These are phyloP conservation scores for Merluccius polli DNA, from an alignment of 2,797 vertebrate genomes.

Conservation along the genomic window DNA sequence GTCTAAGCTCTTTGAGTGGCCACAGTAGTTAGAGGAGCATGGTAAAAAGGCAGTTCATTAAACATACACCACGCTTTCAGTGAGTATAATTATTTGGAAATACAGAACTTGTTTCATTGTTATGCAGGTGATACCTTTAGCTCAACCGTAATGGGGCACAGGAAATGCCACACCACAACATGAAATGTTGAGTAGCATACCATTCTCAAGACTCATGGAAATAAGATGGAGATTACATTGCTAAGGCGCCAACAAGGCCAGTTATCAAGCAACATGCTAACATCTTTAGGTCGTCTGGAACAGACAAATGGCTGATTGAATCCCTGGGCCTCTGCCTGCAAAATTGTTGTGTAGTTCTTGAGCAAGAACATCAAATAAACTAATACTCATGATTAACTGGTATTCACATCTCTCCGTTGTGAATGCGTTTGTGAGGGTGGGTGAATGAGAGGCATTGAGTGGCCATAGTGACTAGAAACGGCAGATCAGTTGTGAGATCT, in stretches of 20 bases:
- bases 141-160: not conserved
- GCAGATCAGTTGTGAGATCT: not conserved
- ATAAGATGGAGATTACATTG: not conserved
- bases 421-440: not conserved
- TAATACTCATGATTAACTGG: too few species aligned
- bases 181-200: not conserved
- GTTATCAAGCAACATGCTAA: not conserved
- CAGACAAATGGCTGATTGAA: not conserved
- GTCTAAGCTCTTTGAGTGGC: not conserved
- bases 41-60: not conserved
- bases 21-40: not conserved
- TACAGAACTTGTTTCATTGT: not conserved
- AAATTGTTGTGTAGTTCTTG: not conserved
- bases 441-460: not conserved
- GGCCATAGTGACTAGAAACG: not conserved
- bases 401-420: not conserved
- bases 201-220: not conserved
- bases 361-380: too few species aligned
- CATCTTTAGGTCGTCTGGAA: not conserved
- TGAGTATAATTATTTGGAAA: not conserved
- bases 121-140: not conserved
- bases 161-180: conserved; percentile 1
- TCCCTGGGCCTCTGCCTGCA: not conserved
- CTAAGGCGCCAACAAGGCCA: not conserved
- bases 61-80: not conserved